Evolutionary conservation across 1,140 invertebrate genomes (phyloP), one percentile per base, ranked within the genome.

Genomic region (Penaeus chinensis): DNA sequence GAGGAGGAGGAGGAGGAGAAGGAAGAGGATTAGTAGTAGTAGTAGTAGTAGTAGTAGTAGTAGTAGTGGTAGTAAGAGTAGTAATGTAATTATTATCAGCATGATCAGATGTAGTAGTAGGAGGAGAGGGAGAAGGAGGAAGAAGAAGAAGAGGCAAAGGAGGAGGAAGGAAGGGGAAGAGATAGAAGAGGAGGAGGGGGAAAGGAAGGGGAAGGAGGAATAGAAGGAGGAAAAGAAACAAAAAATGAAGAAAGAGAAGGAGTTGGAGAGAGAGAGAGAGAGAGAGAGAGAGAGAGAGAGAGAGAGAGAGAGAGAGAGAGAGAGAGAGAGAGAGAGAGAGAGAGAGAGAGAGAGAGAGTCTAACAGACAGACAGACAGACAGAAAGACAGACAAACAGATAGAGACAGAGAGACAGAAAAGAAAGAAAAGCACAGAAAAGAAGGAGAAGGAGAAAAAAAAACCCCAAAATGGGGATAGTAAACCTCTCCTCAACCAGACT

Each of bases 201-300:
- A 42, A 42, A 37, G 42, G 42, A 16, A 79, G 77, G 20, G 42
- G 20, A 13, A 79, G 77, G 77, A 47, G 42, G 77, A 79, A 42
- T 8, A 54, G 42, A 24, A 22, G 42, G 42, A 60, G 16, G 54
- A 54, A 8, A 16, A 0, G 1, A 8, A 54, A 11, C 11, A 16
- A 54, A 54, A 54, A 13, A 54, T 1, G 10, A 2, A 54, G 47
- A 54, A 54, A 13, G 54, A 2, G 1, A 54, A 13, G 10, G 54
- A 13, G 11, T 2, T 13, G 16, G 10, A 13, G 16, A 54, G 47
- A 54, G 47, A 37, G 4, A 78, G 76, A 78, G 76, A 78, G 76
- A 78, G 76, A 42, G 32, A 78, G 76, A 78, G 76, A 78, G 66
- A 71, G 66, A 22, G 19, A 71, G n/a, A 71, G 66, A 71, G 66